These are phyloP conservation scores for Dolichotis patagonum DNA, from an alignment of 2,113 vertebrate genomes.

Conservation along the genomic window DNA sequence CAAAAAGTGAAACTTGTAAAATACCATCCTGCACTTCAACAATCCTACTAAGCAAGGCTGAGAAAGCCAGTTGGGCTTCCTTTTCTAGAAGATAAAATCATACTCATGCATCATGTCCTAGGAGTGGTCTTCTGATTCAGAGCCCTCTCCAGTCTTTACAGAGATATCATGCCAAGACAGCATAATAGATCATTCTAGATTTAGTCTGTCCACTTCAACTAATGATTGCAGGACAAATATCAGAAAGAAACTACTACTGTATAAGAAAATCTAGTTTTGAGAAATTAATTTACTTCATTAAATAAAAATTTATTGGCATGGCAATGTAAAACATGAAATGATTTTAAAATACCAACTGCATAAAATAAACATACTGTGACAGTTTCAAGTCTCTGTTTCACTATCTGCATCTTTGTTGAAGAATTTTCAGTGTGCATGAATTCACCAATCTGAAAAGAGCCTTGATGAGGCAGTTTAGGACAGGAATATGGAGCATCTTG, in stretches of 20 bases:
- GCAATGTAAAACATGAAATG: slow-evolving; percentile 23
- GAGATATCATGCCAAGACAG: neutral
- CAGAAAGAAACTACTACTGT: neutral
- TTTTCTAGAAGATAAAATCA: neutral
- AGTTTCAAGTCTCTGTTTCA: slow-evolving; percentile 94
- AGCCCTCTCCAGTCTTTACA: neutral
- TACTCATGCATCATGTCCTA: neutral
- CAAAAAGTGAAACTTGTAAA: neutral
- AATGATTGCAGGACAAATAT: slow-evolving; percentile 26
- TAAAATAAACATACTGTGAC: slow-evolving; percentile 89
- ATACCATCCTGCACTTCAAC: neutral
- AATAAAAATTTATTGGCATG: slow-evolving; percentile 7
- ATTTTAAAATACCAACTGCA: slow-evolving; percentile 58
- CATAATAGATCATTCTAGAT: neutral
- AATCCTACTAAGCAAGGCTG: neutral
- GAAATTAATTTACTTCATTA: slow-evolving; percentile 23
- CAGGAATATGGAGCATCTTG: slow-evolving; percentile 81
- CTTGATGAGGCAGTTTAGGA: slow-evolving; percentile 82
- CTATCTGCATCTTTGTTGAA: slow-evolving; percentile 92
- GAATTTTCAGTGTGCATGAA: slow-evolving; percentile 86
- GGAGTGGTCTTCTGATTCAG: neutral
- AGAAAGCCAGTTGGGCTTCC: neutral
- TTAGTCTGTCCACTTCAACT: neutral
- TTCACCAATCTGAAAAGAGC: slow-evolving; percentile 86
- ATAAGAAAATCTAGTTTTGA: slow-evolving; percentile 1